A percentile compares a stretch with the other conserved stretches of the same genome.
phyloP scores from a whole-genome alignment of 2,797 vertebrate species.

The Anabas testudineus region DNA sequence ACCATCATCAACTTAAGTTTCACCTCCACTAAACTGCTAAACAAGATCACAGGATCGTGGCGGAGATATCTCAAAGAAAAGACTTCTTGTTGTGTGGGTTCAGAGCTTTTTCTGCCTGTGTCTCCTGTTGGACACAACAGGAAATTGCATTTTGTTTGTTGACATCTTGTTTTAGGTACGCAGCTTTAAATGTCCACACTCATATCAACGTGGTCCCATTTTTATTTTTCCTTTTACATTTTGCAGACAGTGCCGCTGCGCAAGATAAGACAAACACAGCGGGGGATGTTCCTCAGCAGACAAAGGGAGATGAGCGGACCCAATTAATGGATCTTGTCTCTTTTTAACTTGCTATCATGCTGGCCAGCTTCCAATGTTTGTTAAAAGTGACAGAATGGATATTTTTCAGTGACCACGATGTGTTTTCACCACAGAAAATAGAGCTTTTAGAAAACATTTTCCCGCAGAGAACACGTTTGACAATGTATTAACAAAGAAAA shows the following conservation, averaged over 20 bases:
- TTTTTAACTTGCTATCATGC: slow-evolving; percentile 19
- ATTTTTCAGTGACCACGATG: neutral
- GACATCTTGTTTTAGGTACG: neutral
- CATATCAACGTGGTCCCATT: neutral
- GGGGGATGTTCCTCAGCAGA: slow-evolving; percentile 14
- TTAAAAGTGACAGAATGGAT: no score
- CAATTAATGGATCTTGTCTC: slow-evolving; percentile 24
- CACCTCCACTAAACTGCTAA: neutral
- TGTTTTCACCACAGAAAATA: neutral
- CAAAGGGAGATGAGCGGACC: neutral
- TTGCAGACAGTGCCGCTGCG: slow-evolving; percentile 6
- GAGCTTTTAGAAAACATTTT: neutral
- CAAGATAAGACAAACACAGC: slow-evolving; percentile 4
- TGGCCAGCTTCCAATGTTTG: slow-evolving; percentile 9
- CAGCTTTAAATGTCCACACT: neutral
- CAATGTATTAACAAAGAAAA: neutral
- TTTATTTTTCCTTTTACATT: neutral
- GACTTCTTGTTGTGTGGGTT: neutral
- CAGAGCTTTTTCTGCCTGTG: neutral
- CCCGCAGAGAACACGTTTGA: neutral
- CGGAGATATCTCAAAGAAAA: neutral
- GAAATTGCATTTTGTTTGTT: neutral
- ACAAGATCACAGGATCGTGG: neutral
- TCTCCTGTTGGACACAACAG: neutral
- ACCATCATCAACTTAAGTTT: neutral